Conservation (phyloP, 30 jellyfish, hydroid and myxozoan species). For the Haliclystus octoradiatus region DNA sequence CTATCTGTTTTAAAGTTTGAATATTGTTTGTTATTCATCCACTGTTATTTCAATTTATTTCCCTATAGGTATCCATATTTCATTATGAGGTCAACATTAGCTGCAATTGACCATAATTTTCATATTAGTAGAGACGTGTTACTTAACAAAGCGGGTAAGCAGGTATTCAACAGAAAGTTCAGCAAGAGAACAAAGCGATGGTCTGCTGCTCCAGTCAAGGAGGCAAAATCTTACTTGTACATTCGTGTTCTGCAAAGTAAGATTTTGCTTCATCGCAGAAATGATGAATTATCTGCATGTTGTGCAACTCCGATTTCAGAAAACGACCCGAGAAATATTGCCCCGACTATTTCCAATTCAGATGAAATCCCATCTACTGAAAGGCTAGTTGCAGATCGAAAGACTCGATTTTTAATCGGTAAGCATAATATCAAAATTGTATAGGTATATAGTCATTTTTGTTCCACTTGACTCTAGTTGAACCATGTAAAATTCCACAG, state of each 20-base stretch:
- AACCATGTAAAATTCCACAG: too few species aligned
- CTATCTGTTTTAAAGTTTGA: too few species aligned
- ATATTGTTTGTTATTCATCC: too few species aligned
- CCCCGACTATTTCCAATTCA: slow-evolving; percentile 8
- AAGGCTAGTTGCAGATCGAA: too few species aligned
- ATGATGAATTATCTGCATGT: not conserved
- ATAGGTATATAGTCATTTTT: not conserved
- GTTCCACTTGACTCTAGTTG: too few species aligned
- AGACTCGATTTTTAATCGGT: too few species aligned
- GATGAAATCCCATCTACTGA: not conserved
- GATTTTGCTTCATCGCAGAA: not conserved
- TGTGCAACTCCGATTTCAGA: not conserved
- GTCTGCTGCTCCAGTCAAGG: slow-evolving; percentile 18
- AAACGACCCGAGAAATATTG: slow-evolving; percentile 6
- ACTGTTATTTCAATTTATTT: too few species aligned
- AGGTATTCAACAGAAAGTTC: slow-evolving; percentile 15
- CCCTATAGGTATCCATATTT: not conserved
- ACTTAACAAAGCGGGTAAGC: slow-evolving; percentile 7
- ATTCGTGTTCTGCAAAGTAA: not conserved
- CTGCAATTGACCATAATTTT: slow-evolving; percentile 21
- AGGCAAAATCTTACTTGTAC: not conserved
- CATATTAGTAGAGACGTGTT: slow-evolving; percentile 9
- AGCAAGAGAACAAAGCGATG: slow-evolving; percentile 5
- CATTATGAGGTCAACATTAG: slow-evolving; percentile 11
- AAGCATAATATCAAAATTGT: too few species aligned